Evolutionary conservation across 2,797 vertebrate genomes (phyloP).

Genomic region (Adelosebastes latens): DNA sequence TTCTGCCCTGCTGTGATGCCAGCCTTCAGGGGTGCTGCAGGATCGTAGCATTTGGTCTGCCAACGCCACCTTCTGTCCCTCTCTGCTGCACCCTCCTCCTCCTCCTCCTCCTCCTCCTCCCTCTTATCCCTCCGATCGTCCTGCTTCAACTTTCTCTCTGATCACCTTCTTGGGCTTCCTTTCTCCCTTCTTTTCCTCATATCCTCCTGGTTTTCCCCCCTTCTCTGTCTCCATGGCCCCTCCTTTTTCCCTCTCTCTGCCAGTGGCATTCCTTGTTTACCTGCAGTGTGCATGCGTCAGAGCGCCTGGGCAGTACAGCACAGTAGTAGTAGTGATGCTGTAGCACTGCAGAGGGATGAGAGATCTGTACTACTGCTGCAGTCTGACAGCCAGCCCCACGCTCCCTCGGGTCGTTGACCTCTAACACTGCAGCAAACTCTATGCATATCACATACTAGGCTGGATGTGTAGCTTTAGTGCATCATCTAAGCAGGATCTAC

Average conservation of each 20-base stretch:
- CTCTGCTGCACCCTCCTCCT: not conserved
- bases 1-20: conserved; percentile 24
- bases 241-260: conserved; percentile 1
- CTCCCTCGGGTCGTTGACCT: conserved; percentile 64
- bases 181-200: not conserved
- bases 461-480: not conserved
- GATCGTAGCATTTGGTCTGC: conserved; percentile 19
- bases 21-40: conserved; percentile 12
- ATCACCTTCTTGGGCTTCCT: not conserved
- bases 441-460: conserved; percentile 29
- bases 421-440: conserved; percentile 65
- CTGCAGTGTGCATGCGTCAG: conserved; percentile 71
- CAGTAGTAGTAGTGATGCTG: conserved; percentile 49
- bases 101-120: not conserved
- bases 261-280: conserved; percentile 60
- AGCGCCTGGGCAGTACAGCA: conserved; percentile 28
- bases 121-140: not conserved
- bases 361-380: conserved; percentile 61
- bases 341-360: conserved; percentile 70
- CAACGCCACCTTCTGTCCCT: conserved; percentile 27
- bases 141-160: not conserved
- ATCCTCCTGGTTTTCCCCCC: not conserved
- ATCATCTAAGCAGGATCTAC: not conserved
- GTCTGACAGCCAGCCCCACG: conserved; percentile 44
- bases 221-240: not conserved